Conservation (phyloP, 1,140 invertebrate genomes). For the Apis cerana region DNA sequence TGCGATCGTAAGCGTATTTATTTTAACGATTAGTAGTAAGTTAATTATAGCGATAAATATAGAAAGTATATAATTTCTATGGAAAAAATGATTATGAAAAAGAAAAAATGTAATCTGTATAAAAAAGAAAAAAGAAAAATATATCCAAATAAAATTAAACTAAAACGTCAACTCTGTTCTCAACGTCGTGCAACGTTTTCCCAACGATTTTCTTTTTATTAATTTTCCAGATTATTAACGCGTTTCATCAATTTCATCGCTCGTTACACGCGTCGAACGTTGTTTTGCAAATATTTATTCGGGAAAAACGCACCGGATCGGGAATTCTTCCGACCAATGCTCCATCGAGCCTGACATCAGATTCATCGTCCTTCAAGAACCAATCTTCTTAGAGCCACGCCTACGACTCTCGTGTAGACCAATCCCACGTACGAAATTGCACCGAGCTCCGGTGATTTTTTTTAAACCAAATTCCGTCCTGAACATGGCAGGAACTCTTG, state of each 20-base stretch:
- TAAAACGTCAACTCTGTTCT: not conserved
- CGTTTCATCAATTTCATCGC: not conserved
- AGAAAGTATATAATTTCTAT: not conserved
- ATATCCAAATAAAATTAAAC: not conserved
- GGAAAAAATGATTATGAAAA: not conserved
- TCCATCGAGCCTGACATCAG: conserved; percentile 27
- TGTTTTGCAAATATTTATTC: conserved; percentile 29
- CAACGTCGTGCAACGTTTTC: not conserved
- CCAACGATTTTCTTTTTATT: not conserved
- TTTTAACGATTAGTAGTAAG: not conserved
- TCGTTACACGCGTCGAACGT: no score
- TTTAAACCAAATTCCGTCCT: conserved; percentile 60
- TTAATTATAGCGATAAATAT: not conserved
- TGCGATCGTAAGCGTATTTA: not conserved
- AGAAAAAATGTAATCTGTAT: not conserved
- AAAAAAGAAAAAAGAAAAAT: not conserved
- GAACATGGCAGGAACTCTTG: conserved; percentile 43
- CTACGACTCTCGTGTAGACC: conserved; percentile 63
- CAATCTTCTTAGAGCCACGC: conserved; percentile 70
- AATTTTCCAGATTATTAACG: not conserved
- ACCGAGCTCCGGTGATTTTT: conserved; percentile 50
- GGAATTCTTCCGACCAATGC: not conserved
- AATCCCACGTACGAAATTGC: conserved; percentile 66
- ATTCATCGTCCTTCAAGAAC: conserved; percentile 63
- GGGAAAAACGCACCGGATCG: not conserved